A percentile compares a stretch with the other conserved stretches of the same genome.
These are phyloP conservation scores for Crioceris asparagi DNA, from an alignment of 2,888 invertebrate genomes.

Conservation along the genomic window DNA sequence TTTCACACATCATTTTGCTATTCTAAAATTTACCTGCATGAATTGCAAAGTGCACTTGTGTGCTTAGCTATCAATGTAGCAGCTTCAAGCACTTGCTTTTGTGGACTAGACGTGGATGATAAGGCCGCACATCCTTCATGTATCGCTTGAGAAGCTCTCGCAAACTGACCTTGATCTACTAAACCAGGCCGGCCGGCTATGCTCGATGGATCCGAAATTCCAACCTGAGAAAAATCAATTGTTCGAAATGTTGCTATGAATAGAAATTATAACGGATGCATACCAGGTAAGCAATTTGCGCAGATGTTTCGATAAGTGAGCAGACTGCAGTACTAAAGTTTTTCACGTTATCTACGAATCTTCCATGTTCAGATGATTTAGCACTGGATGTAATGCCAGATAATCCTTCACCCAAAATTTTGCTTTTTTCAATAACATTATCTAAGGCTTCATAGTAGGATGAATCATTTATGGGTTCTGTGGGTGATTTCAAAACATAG, in stretches of 20 bases:
- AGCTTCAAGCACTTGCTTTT: conserved; percentile 79
- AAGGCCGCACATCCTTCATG: conserved; percentile 77
- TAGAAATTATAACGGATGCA: conserved; percentile 13
- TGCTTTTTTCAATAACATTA: conserved; percentile 78
- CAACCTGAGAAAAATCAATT: conserved; percentile 46
- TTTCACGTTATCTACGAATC: conserved; percentile 74
- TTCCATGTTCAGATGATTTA: conserved; percentile 73
- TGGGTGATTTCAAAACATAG: conserved; percentile 72
- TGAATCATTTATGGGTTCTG: conserved; percentile 77
- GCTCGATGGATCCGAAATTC: conserved; percentile 83
- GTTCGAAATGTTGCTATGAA: background rate
- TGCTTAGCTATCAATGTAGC: conserved; percentile 93
- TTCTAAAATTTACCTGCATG: conserved; percentile 45
- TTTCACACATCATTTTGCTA: background rate
- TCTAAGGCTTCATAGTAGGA: conserved; percentile 93
- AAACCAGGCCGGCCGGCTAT: conserved; percentile 81
- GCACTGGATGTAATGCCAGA: conserved; percentile 90
- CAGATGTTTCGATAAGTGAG: conserved; percentile 84
- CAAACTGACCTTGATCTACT: conserved; percentile 80
- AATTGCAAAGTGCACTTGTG: conserved; percentile 90
- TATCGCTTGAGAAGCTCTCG: conserved; percentile 82
- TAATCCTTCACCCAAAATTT: conserved; percentile 76
- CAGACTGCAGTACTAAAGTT: conserved; percentile 82
- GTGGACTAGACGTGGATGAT: conserved; percentile 57
- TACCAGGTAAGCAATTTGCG: conserved; percentile 87